phyloP scores from a whole-genome alignment of 2,797 vertebrate species.

The Cynodonichthys magdalenae region DNA sequence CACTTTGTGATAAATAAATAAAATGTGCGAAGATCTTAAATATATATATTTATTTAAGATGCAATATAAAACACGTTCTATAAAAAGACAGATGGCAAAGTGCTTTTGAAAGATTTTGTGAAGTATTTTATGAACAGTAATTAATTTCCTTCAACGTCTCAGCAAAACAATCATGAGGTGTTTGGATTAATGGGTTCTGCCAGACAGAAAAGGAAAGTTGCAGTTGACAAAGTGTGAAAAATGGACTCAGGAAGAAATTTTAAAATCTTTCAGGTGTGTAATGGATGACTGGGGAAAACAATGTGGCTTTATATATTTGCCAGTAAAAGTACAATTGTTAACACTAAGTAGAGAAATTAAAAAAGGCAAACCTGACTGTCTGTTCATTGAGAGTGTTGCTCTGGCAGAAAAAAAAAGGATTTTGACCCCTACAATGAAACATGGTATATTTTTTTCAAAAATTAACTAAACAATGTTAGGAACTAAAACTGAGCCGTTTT shows the following conservation, averaged over 20 bases:
- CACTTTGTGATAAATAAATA: not conserved
- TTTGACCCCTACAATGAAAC: no score
- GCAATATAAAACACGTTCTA: no score
- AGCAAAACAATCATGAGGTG: conserved; percentile 29
- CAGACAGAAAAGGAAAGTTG: conserved; percentile 17
- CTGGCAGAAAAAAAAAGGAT: conserved; percentile 19
- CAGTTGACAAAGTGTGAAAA: not conserved
- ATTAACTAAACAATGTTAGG: no score
- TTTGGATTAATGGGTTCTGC: conserved; percentile 14
- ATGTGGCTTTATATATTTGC: conserved; percentile 30
- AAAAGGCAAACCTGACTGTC: conserved; percentile 5
- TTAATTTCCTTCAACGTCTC: conserved; percentile 22
- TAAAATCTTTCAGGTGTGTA: conserved; percentile 36
- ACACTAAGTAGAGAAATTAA: conserved; percentile 12
- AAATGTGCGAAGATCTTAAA: no score
- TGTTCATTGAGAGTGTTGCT: no score
- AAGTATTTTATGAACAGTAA: conserved; percentile 11
- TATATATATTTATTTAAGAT: no score
- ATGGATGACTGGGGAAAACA: conserved; percentile 41
- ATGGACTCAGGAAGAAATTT: conserved; percentile 17
- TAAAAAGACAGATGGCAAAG: not conserved
- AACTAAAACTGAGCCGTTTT: no score
- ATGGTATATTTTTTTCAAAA: no score
- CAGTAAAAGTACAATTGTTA: conserved; percentile 15
- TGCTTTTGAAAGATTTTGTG: not conserved